Evolutionary conservation across 2,113 vertebrate species (phyloP).

Genomic region (Electrona antarctica): DNA sequence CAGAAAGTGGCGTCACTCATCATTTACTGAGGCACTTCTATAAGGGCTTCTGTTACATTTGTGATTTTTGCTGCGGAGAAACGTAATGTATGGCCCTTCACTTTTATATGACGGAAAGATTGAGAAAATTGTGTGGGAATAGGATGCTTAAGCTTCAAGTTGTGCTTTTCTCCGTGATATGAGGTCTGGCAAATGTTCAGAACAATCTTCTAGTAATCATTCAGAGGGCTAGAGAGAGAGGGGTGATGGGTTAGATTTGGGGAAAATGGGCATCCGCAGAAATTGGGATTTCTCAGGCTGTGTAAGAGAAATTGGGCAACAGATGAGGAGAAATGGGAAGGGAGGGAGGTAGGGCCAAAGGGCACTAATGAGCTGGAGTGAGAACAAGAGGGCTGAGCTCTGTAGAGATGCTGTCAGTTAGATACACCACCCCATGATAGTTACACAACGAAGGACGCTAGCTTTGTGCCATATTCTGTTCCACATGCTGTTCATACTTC

Average conservation of each 20-base stretch:
- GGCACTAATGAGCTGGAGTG: too few species aligned
- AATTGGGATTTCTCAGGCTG: too few species aligned
- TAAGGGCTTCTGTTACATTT: slow-evolving; percentile 19
- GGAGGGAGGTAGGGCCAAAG: background rate
- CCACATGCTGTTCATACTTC: too few species aligned
- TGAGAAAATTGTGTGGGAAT: background rate
- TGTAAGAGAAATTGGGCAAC: background rate
- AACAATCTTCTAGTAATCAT: background rate
- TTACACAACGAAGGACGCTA: too few species aligned
- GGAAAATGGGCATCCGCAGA: background rate
- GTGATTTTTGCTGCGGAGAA: background rate
- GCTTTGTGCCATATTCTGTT: too few species aligned
- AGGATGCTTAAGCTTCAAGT: background rate
- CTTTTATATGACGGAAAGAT: slow-evolving; percentile 1
- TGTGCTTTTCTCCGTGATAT: background rate
- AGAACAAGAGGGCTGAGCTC: too few species aligned
- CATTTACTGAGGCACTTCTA: slow-evolving; percentile 11
- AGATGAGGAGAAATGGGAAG: background rate
- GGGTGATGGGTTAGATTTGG: background rate
- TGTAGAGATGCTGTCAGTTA: background rate
- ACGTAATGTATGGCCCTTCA: slow-evolving; percentile 3
- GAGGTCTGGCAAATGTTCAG: background rate
- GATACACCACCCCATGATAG: background rate
- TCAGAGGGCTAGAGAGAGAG: background rate
- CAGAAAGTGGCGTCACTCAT: slow-evolving; percentile 7